phyloP scores from a whole-genome alignment of 1,140 invertebrate species.

The Lepidurus apus region DNA sequence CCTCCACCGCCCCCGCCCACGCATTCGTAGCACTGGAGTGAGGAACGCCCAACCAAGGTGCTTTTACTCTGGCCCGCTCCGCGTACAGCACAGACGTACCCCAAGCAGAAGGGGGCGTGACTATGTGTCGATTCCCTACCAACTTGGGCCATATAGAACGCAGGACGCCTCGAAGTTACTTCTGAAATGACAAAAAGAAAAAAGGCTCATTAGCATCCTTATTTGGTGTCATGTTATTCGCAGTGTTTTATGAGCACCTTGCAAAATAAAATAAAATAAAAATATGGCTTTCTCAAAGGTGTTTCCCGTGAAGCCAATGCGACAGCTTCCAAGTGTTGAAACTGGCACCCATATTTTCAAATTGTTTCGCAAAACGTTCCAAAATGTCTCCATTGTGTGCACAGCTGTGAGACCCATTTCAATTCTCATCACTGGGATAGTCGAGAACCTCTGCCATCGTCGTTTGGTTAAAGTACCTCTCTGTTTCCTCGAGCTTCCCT shows the following conservation, averaged over 20 bases:
- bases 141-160: conserved; percentile 14
- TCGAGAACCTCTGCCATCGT: background rate
- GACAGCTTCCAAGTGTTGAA: background rate
- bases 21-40: background rate
- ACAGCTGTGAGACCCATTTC: conserved; percentile 2
- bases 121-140: background rate
- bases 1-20: conserved; percentile 8
- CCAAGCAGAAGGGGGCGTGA: conserved; percentile 6
- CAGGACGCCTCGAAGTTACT: background rate
- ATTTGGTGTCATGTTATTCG: too few species aligned
- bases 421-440: background rate
- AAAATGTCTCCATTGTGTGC: conserved; percentile 12
- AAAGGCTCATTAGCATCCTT: background rate
- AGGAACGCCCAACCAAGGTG: background rate
- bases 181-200: background rate
- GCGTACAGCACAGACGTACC: background rate
- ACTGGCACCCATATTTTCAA: background rate
- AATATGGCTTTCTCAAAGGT: background rate
- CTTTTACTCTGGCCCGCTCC: background rate
- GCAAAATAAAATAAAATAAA: too few species aligned
- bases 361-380: background rate
- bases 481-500: background rate
- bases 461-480: background rate
- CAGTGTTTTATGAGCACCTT: too few species aligned
- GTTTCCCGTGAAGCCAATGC: background rate